phyloP scores from a whole-genome alignment of 2,888 invertebrate species.

The Fragum whitleyi region DNA sequence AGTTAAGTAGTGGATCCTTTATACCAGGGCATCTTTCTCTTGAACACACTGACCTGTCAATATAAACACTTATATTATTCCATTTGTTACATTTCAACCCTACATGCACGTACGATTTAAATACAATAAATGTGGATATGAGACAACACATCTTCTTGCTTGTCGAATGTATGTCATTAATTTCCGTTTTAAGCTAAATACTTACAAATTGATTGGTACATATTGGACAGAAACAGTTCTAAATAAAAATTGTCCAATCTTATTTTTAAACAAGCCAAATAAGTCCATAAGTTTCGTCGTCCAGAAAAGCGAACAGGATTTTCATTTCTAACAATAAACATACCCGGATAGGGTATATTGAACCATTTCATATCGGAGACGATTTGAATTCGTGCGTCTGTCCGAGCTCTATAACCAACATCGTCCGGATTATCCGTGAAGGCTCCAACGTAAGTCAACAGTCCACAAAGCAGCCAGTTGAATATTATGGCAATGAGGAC shows the following conservation, averaged over 20 bases:
- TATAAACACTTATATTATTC: background rate
- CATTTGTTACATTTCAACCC: background rate
- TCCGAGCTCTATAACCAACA: slow-evolving; percentile 69
- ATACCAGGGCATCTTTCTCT: background rate
- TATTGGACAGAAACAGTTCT: no score
- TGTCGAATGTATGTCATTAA: no score
- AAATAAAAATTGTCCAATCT: no score
- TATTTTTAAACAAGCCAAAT: no score
- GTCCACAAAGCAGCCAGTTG: slow-evolving; percentile 45
- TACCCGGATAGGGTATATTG: slow-evolving; percentile 87
- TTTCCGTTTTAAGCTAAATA: no score
- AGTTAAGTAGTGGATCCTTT: background rate
- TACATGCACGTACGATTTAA: background rate
- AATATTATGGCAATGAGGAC: slow-evolving; percentile 51
- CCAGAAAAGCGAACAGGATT: no score
- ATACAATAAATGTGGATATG: no score
- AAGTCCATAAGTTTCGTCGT: no score
- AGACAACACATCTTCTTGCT: no score
- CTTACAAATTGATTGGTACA: no score
- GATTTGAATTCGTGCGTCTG: slow-evolving; percentile 73
- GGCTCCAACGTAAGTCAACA: slow-evolving; percentile 47
- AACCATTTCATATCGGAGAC: slow-evolving; percentile 77
- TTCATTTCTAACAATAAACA: background rate
- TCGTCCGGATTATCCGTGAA: slow-evolving; percentile 33
- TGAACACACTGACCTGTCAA: background rate